phyloP scores from a whole-genome alignment of 2,888 invertebrate genomes.

The Agrochola circellaris region DNA sequence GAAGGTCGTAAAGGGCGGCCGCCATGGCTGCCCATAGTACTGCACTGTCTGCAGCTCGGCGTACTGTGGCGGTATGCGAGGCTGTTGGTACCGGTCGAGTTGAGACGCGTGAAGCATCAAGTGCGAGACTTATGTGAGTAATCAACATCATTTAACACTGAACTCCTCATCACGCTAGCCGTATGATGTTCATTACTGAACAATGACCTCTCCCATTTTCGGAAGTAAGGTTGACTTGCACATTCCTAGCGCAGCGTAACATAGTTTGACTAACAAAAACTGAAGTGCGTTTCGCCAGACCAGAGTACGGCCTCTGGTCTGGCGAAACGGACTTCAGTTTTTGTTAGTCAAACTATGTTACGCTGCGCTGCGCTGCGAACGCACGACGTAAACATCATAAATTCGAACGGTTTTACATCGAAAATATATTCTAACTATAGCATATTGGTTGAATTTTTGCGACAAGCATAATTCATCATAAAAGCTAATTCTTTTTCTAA shows the following conservation, averaged over 20 bases:
- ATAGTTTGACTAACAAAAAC: not conserved
- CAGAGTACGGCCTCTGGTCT: not conserved
- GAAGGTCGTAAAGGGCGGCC: conserved; percentile 84
- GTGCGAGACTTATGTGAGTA: conserved; percentile 92
- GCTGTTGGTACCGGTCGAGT: conserved; percentile 95
- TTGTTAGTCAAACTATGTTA: not conserved
- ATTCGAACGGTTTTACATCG: too few species aligned
- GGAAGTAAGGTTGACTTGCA: too few species aligned
- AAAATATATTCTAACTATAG: too few species aligned
- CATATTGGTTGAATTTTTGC: too few species aligned
- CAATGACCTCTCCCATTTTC: not conserved
- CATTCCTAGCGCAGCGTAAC: not conserved
- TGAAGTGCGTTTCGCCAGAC: not conserved
- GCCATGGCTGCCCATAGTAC: conserved; percentile 89
- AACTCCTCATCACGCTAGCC: not conserved
- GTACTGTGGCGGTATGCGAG: conserved; percentile 96
- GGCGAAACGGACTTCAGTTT: not conserved
- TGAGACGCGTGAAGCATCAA: conserved; percentile 95
- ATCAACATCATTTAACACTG: not conserved
- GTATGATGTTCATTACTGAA: not conserved
- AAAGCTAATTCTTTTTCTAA: too few species aligned
- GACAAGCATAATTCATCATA: too few species aligned
- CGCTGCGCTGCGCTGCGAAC: not conserved
- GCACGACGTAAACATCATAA: too few species aligned
- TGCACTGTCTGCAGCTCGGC: conserved; percentile 93